These are phyloP conservation scores for Clanis bilineata DNA, from an alignment of 2,888 invertebrate genomes.

Conservation along the genomic window DNA sequence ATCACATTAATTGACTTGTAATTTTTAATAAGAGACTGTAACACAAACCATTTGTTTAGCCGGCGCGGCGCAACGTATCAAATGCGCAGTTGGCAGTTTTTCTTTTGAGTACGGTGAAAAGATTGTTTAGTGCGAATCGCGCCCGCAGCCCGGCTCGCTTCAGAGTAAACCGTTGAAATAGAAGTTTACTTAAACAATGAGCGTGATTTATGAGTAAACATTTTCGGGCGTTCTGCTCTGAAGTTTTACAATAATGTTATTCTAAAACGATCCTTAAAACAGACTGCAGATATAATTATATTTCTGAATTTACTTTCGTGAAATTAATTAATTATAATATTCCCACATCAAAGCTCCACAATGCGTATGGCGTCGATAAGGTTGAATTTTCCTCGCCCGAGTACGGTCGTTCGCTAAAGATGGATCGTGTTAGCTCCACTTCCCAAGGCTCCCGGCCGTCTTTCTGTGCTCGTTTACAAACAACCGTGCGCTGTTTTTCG, in stretches of 20 bases:
- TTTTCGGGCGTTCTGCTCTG: conserved; percentile 54
- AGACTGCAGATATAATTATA: too few relatives aligned
- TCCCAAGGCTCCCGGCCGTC: conserved; percentile 64
- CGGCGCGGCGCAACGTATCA: too few relatives aligned
- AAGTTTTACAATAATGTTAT: conserved; percentile 39
- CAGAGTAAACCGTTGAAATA: conserved; percentile 75
- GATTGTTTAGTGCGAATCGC: conserved; percentile 61
- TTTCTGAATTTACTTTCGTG: not conserved
- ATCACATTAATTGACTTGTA: not conserved
- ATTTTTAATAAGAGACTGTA: not conserved
- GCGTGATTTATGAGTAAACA: conserved; percentile 80
- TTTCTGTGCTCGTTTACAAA: conserved; percentile 70
- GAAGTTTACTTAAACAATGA: conserved; percentile 76
- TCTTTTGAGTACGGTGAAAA: conserved; percentile 61
- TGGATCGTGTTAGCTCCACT: conserved; percentile 70
- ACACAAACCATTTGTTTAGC: conserved; percentile 11
- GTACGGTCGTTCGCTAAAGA: conserved; percentile 46
- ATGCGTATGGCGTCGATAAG: conserved; percentile 24
- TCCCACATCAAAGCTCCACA: not conserved
- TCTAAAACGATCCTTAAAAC: conserved; percentile 44
- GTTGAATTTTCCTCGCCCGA: conserved; percentile 37
- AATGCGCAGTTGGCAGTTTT: conserved; percentile 53
- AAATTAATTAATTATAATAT: not conserved
- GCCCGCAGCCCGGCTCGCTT: conserved; percentile 50
- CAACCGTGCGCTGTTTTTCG: conserved; percentile 66